Percentiles rank a stretch among this genome's conserved stretches.
These are phyloP conservation scores for Drosophila ohnishii DNA, from an alignment of 1,140 invertebrate genomes.

Conservation along the genomic window DNA sequence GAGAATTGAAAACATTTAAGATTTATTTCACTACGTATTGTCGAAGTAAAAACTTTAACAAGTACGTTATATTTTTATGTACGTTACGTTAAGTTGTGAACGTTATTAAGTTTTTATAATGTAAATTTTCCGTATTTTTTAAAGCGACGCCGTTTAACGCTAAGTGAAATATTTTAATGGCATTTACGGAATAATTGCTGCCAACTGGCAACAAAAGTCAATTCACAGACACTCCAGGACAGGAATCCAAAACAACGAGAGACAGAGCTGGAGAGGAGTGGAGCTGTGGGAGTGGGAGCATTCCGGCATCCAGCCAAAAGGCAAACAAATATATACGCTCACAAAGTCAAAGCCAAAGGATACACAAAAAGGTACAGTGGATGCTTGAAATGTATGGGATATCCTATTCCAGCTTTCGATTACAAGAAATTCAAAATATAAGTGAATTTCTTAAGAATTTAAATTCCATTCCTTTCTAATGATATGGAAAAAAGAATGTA, in stretches of 20 bases:
- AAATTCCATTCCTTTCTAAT: no score
- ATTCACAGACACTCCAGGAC: slow-evolving; percentile 58
- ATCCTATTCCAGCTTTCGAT: neutral
- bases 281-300: neutral
- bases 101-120: no score
- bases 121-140: neutral
- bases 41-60: no score
- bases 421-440: neutral
- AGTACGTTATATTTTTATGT: no score
- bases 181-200: slow-evolving; percentile 64
- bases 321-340: slow-evolving; percentile 59
- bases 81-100: no score
- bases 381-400: neutral
- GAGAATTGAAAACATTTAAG: neutral
- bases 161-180: slow-evolving; percentile 54
- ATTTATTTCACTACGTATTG: neutral
- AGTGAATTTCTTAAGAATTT: no score
- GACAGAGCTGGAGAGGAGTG: slow-evolving; percentile 12
- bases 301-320: slow-evolving; percentile 62
- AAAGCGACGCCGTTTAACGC: neutral
- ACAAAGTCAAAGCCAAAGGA: slow-evolving; percentile 56
- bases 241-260: slow-evolving; percentile 11
- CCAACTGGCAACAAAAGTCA: slow-evolving; percentile 76
- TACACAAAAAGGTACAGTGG: slow-evolving; percentile 47
- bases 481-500: neutral